Conservation (phyloP, 2,113 vertebrate species). For the human (Homo sapiens) region DNA sequence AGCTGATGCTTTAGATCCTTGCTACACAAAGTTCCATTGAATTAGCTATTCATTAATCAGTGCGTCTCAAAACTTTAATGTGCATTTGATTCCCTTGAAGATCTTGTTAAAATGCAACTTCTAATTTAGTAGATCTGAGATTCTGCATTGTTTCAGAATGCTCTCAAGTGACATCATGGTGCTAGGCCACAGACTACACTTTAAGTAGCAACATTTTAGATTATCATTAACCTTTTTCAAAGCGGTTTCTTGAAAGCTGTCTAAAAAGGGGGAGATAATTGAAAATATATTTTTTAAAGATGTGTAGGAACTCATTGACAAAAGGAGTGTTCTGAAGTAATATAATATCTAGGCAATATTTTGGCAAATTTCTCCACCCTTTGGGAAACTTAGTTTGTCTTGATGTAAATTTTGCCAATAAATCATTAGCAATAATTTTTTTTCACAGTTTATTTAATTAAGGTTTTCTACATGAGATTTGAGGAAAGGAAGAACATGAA, state of each 20-base stretch:
- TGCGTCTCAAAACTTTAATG: background rate
- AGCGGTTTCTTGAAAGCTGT: background rate
- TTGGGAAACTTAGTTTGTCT: background rate
- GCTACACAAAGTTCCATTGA: background rate
- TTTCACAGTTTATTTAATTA: background rate
- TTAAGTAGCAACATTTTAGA: background rate
- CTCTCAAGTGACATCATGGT: background rate
- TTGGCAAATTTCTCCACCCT: background rate
- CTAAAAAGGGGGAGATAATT: background rate
- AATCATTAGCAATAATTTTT: background rate
- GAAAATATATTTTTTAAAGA: background rate
- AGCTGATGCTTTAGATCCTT: background rate
- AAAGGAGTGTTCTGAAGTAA: background rate
- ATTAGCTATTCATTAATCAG: background rate
- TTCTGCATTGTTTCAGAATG: background rate
- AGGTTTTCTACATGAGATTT: background rate
- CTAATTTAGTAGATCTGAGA: background rate
- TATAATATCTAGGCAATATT: background rate
- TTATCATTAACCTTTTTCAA: background rate
- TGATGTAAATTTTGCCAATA: background rate
- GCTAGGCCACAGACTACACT: background rate
- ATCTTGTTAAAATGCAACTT: background rate
- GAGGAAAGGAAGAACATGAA: background rate
- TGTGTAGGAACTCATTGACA: background rate
- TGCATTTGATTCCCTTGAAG: background rate